phyloP scores from a whole-genome alignment of 2,797 vertebrate genomes.

The Aulostomus chinensis region DNA sequence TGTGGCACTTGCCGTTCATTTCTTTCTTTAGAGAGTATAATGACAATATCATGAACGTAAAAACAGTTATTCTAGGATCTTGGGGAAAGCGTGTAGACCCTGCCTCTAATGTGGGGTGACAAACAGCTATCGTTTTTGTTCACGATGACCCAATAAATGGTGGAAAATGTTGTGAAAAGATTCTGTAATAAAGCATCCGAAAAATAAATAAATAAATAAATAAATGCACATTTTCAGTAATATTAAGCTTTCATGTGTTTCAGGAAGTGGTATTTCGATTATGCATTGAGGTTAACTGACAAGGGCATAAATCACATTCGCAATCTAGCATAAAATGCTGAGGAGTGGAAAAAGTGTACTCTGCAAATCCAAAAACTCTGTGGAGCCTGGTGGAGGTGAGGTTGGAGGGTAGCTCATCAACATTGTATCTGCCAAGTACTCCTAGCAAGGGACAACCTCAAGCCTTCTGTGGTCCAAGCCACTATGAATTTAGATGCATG shows the following conservation, averaged over 20 bases:
- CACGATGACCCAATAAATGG: no score
- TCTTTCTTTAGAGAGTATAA: neutral
- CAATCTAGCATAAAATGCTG: constrained; percentile 34
- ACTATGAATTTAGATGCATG: no score
- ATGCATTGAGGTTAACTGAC: neutral
- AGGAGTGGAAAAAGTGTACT: constrained; percentile 31
- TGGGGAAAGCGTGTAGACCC: neutral
- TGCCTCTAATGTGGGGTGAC: neutral
- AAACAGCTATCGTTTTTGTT: neutral
- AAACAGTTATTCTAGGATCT: constrained; percentile 1
- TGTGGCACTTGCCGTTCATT: constrained; percentile 81
- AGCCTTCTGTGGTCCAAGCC: no score
- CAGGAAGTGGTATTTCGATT: neutral
- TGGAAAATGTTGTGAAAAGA: no score
- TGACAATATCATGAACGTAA: constrained; percentile 2
- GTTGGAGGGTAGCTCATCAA: neutral
- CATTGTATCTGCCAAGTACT: neutral
- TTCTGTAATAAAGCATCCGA: no score
- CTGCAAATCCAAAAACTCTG: no score
- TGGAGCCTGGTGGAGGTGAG: constrained; percentile 3
- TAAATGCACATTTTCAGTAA: no score
- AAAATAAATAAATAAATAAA: no score
- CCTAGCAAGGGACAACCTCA: no score
- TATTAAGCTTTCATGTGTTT: no score
- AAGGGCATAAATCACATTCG: constrained; percentile 27